Base-by-base conservation (phyloP, 2,888 invertebrate genomes). In the Metacarcinus magister region DNA sequence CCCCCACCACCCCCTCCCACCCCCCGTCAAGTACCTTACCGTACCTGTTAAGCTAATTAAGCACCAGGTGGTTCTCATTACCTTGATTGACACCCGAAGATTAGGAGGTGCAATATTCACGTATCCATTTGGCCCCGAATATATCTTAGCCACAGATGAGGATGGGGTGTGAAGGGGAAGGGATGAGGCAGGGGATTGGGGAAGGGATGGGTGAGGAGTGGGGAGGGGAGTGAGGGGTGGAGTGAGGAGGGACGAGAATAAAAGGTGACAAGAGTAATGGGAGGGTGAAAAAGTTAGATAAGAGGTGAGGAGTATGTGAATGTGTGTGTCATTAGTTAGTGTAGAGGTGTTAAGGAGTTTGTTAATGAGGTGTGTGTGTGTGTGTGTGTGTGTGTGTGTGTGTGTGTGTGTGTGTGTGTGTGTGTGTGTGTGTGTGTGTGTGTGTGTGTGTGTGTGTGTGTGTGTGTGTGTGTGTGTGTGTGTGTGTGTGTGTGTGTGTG, bases 331-430 rank as follows among this genome's bases (percentile, higher is more conserved):
- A 67, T n/a, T 67, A n/a, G 67, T 67, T n/a, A 67, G 67, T 67
- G 67, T 23, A 67, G 13, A 67, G 67, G 67, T 67, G n/a, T 5
- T 23, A 16, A 67, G 5, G 67, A 67, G 67, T 23, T 23, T 19
- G 67, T 23, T 67, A n/a, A n/a, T n/a, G n/a, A n/a, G 67, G n/a
- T 0, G 67, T 67, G 67, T 67, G 67, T 67, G 67, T 67, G 67
- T 67, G 67, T 67, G 67, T 67, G 67, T 67, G 67, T 67, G 67
- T 67, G 67, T 67, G 67, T 67, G 67, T 67, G 67, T 67, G 67
- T 67, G 54, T 54, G 54, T 54, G 54, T 54, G 54, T 54, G 54
- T 54, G 54, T 54, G 54, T 54, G 54, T 54, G 54, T 54, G 54
- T 54, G 54, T 46, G 46, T 46, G 46, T 46, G 46, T 46, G 46